phyloP scores from a whole-genome alignment of 2,797 vertebrate genomes.

The Chrosomus eos region DNA sequence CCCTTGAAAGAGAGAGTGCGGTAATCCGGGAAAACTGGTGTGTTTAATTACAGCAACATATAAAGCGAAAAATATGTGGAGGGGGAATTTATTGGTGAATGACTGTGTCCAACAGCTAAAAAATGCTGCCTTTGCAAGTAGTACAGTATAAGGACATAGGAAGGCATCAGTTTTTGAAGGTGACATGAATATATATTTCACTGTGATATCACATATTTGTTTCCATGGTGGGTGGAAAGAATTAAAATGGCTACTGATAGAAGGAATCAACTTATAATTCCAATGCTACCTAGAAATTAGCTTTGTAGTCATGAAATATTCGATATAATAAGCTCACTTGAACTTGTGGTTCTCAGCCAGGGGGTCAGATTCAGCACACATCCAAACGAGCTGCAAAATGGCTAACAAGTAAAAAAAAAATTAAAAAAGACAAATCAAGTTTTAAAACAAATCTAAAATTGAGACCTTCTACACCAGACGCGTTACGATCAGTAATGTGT shows the following conservation, averaged over 20 bases:
- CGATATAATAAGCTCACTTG: background rate
- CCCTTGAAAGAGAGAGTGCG: constrained; percentile 22
- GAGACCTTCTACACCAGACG: too few species aligned
- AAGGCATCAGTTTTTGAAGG: background rate
- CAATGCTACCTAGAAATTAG: background rate
- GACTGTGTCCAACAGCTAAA: background rate
- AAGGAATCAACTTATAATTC: background rate
- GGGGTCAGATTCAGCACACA: too few species aligned
- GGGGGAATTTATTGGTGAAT: background rate
- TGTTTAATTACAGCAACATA: constrained; percentile 20
- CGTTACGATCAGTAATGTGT: too few species aligned
- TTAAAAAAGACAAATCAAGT: too few species aligned
- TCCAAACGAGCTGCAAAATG: too few species aligned
- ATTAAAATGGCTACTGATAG: background rate
- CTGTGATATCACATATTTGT: background rate
- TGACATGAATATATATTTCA: background rate
- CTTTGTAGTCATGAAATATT: background rate
- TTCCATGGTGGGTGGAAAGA: background rate
- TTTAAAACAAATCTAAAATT: too few species aligned
- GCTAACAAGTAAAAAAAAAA: too few species aligned
- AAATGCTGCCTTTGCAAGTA: background rate
- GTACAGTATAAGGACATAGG: background rate
- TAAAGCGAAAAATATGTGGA: background rate
- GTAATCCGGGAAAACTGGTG: constrained; percentile 12
- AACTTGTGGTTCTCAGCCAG: too few species aligned